Evolutionary conservation across 2,888 invertebrate species (phyloP).

Genomic region (Acanthosepion pharaonis): DNA sequence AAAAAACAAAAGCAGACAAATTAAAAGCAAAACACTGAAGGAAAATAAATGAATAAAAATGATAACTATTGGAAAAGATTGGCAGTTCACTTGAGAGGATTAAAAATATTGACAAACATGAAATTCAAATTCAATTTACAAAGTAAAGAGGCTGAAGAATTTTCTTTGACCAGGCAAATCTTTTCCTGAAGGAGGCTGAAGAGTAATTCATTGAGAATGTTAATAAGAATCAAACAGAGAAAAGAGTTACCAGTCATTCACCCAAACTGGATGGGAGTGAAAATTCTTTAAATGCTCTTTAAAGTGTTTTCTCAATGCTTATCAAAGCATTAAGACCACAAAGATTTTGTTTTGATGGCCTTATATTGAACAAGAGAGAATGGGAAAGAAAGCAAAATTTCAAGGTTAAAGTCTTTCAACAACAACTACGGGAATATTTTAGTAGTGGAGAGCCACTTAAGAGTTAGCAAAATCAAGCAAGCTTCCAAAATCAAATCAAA

Average conservation of each 20-base stretch:
- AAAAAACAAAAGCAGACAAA: no score
- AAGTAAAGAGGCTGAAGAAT: conserved; percentile 12
- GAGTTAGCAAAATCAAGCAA: no score
- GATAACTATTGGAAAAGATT: not conserved
- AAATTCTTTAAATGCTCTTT: not conserved
- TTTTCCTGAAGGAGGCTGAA: conserved; percentile 21
- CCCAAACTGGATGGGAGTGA: not conserved
- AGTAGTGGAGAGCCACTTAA: no score
- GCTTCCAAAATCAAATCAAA: no score
- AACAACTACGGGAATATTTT: no score
- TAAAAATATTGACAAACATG: not conserved
- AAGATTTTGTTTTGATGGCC: no score
- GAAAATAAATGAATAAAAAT: no score
- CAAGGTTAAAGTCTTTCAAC: no score
- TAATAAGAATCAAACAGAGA: not conserved
- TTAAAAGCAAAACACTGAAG: no score
- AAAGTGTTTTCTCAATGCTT: not conserved
- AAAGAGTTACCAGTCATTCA: not conserved
- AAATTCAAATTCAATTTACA: not conserved
- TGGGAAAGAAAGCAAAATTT: no score
- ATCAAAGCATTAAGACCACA: no score
- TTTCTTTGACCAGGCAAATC: not conserved
- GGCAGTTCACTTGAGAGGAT: not conserved
- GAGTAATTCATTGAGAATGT: not conserved
- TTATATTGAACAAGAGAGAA: no score